Evolutionary conservation across 2,113 vertebrate species (phyloP).

Genomic region (Vireo altiloquus): DNA sequence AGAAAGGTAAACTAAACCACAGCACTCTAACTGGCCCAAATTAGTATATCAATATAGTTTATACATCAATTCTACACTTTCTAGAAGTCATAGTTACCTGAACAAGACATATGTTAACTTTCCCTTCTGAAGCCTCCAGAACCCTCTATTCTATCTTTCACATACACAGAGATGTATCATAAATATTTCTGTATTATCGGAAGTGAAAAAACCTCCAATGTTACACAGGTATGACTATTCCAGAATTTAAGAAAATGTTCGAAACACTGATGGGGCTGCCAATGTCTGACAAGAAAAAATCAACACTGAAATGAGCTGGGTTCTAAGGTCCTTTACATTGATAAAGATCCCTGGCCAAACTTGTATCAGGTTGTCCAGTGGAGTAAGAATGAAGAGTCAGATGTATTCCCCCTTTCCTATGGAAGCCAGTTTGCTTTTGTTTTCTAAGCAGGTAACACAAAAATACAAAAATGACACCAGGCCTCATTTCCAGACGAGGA

Average conservation of each 20-base stretch:
- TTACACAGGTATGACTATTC: background rate
- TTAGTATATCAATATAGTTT: background rate
- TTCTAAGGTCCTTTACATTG: background rate
- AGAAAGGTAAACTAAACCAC: background rate
- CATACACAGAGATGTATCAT: rapidly evolving
- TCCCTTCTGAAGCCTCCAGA: background rate
- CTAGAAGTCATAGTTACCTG: background rate
- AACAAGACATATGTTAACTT: background rate
- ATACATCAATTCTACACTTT: background rate
- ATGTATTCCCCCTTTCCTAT: background rate
- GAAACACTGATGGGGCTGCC: background rate
- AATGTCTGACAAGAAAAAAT: background rate
- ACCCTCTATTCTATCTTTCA: background rate
- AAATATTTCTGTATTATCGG: background rate
- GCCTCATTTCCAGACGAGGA: background rate
- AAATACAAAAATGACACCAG: rapidly evolving
- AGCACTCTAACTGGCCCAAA: background rate
- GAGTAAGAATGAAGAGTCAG: background rate
- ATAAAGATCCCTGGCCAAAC: background rate
- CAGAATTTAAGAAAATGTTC: background rate
- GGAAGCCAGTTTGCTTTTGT: background rate
- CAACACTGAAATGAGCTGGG: background rate
- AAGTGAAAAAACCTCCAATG: background rate
- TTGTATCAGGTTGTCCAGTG: rapidly evolving
- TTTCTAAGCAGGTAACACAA: background rate